Percentiles rank a stretch among this genome's conserved stretches.
Conservation (phyloP, 2,888 invertebrate species). For the Lasioglossum marginatum region DNA sequence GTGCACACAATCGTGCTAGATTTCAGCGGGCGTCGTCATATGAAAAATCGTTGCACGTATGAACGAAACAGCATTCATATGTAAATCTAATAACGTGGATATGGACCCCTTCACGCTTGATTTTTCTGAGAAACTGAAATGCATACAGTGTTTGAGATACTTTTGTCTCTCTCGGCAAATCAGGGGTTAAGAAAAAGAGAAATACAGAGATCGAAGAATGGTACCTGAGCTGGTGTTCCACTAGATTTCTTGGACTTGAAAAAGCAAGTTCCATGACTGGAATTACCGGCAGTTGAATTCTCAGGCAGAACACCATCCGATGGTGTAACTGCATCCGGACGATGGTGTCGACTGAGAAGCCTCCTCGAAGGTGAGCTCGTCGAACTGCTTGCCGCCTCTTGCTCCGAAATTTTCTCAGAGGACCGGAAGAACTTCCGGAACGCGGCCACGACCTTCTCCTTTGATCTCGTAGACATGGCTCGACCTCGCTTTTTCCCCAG, state of each 20-base stretch:
- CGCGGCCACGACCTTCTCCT: constrained; percentile 93
- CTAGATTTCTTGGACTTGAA: constrained; percentile 81
- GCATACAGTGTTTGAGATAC: not conserved
- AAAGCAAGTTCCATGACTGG: constrained; percentile 73
- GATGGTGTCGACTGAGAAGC: constrained; percentile 80
- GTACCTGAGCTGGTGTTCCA: constrained; percentile 75
- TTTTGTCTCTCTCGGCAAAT: not conserved
- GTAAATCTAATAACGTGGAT: not conserved
- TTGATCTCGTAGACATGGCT: constrained; percentile 90
- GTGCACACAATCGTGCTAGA: not conserved
- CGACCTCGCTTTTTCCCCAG: not conserved
- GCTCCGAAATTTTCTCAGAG: constrained; percentile 87
- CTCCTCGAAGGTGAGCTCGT: constrained; percentile 88
- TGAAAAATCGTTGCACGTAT: not conserved
- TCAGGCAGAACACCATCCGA: constrained; percentile 78
- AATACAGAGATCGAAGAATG: not conserved
- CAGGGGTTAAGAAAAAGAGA: not conserved
- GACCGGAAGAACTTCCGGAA: constrained; percentile 92
- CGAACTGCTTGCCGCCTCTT: constrained; percentile 84
- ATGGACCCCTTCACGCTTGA: not conserved
- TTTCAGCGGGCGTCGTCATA: not conserved
- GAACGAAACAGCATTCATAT: not conserved
- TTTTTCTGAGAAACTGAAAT: constrained; percentile 3
- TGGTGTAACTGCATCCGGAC: constrained; percentile 81
- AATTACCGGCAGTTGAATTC: constrained; percentile 77